Base-by-base conservation (phyloP, 2,113 vertebrate genomes). In the Seriola aureovittata region DNA sequence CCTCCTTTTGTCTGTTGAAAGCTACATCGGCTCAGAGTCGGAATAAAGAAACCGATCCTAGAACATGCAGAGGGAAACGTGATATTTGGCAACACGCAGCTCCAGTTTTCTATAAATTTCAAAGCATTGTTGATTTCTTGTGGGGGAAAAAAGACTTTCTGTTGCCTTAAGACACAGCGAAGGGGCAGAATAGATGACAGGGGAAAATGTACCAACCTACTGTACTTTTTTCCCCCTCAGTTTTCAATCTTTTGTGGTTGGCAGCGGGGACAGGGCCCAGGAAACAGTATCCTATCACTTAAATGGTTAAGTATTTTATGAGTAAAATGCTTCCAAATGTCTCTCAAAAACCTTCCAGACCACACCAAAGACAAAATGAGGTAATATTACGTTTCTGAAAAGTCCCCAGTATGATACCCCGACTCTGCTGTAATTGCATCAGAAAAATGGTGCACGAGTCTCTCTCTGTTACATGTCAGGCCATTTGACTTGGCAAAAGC, bases 321-420 rank as follows among this genome's bases (percentile, higher is more conserved):
- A 97, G 96, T 95, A 98, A 99, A 99, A 98, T 92, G 96, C 95
- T 97, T 99, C 97, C 97, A 98, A 99, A 98, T 99, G 96, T 97
- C 97, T 96, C 94, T 94, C 94, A 82, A 95, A 97, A 97, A 96
- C 95, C 93, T 96, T 97, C 96, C 96, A 97, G 97, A 97, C 96
- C 96, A 93, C 97, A 98, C 97, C 96, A 97, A 97, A 98, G 96
- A 96, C 88, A 95, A 94, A 95, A 96, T 97, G 96, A 96, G 93
- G 94, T 97, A 96, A 97, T 97, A 98, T 98, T 97, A 96, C 96
- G 93, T 97, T 98, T 97, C 96, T 90, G 88, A 94, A 96, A 94
- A 96, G 96, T 96, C 95, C 96, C 95, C 95, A 95, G 94, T 95
- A 96, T 95, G 96, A 96, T 96, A 96, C 95, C 94, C 93, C 90